Percentiles rank a stretch among this genome's conserved stretches.
These are phyloP conservation scores for Pristiophorus japonicus DNA, from an alignment of 2,113 vertebrate species.

Conservation along the genomic window DNA sequence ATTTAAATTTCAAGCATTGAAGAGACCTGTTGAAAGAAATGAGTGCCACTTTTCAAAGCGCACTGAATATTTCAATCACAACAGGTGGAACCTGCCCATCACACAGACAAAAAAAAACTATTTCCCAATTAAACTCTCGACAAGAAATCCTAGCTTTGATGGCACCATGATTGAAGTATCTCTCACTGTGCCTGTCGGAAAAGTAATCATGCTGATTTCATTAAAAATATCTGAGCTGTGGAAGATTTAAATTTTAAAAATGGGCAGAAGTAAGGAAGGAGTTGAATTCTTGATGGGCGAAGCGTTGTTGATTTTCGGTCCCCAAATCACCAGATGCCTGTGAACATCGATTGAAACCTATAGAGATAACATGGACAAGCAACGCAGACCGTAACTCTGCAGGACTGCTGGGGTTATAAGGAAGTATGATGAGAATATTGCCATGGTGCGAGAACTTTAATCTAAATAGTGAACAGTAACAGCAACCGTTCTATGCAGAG, in stretches of 20 bases:
- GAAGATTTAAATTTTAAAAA: neutral
- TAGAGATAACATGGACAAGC: neutral
- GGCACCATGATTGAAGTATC: neutral
- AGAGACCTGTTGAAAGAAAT: neutral
- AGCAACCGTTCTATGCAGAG: neutral
- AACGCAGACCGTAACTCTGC: neutral
- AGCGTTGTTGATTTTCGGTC: neutral
- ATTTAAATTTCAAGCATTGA: conserved; percentile 3
- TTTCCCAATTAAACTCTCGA: conserved; percentile 1
- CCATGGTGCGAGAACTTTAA: neutral
- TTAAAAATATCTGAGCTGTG: neutral
- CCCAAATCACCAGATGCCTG: neutral
- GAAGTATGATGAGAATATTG: neutral
- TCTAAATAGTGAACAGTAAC: neutral
- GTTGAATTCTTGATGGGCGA: neutral
- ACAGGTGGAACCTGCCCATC: neutral
- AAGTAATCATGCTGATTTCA: neutral
- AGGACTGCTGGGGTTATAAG: neutral
- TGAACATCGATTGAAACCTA: neutral
- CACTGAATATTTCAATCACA: neutral
- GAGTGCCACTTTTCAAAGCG: neutral
- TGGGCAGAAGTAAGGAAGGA: neutral
- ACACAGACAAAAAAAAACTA: neutral
- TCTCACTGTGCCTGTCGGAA: neutral
- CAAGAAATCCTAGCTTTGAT: neutral